Conservation (phyloP, 2,797 vertebrate species). For the Garrulus glandarius region DNA sequence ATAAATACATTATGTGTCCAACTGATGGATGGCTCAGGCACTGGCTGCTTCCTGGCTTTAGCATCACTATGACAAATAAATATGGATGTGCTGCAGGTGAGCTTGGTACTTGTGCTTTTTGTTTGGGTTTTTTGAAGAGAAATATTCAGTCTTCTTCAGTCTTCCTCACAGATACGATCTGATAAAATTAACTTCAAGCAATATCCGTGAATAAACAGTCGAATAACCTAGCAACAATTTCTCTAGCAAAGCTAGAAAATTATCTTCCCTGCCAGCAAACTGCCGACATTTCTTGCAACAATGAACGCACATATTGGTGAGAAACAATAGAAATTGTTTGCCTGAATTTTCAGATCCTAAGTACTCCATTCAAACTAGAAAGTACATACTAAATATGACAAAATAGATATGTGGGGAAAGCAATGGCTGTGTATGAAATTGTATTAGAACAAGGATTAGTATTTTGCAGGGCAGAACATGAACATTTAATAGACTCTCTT, state of each 20-base stretch:
- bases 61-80: not conserved
- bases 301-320: not conserved
- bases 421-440: not conserved
- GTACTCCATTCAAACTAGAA: not conserved
- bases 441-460: not conserved
- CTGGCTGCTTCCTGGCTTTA: not conserved
- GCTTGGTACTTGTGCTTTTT: not conserved
- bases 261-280: not conserved
- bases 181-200: not conserved
- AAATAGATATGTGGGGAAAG: not conserved
- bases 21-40: slow-evolving; percentile 24
- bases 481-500: not conserved
- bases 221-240: not conserved
- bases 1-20: not conserved
- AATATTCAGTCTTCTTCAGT: not conserved
- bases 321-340: not conserved
- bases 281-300: not conserved
- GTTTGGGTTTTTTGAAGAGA: not conserved
- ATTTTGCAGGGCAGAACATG: not conserved
- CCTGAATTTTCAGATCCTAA: not conserved
- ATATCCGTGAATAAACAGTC: not conserved
- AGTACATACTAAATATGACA: not conserved
- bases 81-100: not conserved
- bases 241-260: not conserved
- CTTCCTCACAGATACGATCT: not conserved